Base-by-base conservation (phyloP, 1,140 invertebrate genomes). In the Caenorhabditis brenneri region DNA sequence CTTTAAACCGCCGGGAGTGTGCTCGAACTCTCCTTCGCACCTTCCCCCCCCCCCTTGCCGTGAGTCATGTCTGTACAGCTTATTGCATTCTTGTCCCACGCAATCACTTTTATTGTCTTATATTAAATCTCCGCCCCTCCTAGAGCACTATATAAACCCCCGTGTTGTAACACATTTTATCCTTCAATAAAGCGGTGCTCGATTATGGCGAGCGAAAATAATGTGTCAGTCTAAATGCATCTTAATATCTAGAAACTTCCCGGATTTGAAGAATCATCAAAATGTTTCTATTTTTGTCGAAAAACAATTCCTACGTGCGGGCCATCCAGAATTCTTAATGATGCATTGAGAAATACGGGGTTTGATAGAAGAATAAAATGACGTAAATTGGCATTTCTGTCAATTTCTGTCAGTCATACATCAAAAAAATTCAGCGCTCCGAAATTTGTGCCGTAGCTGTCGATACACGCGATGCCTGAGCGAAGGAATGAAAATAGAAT, bases 361-460 rank as follows among this genome's bases (percentile, higher is more conserved):
- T 1, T 24, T 24, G 10, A 27, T 22, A 39, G n/a, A 27, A 24
- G 29, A 74, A 46, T 12, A 42, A 12, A 74, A 42, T 74, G 65
- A 74, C 36, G 65, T 42, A 12, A 74, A 74, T 7, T 74, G 65
- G 24, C 65, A 74, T 74, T 39, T 27, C 29, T 65, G 58, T 65
- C 58, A 65, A 65, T 16, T 33, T 19, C 58, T 42, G 33, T 74
- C 65, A 42, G 10, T 46, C 65, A 74, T 22, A 74, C 46, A 33
- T 74, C 15, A 29, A 79, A n/a, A 42, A 51, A 80, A 53, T 80
- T 55, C 53, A 81, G 80, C 48, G 22, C 49, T 58, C 7, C 48
- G 80, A 15, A 81, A 81, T 42, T 55, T 81, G 53, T 81, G 80
- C 36, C 48, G 80, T 42, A 42, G 49, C 36, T 81, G 80, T 81